Conservation (phyloP, 2,113 vertebrate species). For the Tetrax tetrax region DNA sequence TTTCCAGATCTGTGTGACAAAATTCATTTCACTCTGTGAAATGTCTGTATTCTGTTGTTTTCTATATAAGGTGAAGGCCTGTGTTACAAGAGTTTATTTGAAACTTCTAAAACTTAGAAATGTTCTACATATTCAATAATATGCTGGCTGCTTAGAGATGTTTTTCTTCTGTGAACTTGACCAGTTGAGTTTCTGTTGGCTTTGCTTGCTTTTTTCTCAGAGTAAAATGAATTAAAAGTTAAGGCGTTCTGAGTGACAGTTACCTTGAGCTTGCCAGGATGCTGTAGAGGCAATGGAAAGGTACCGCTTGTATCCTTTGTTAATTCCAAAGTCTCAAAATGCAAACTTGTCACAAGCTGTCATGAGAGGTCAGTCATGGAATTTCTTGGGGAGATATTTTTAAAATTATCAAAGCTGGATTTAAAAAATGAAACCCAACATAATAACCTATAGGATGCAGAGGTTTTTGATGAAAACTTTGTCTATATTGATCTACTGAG, state of each 20-base stretch:
- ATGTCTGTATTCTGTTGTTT: background rate
- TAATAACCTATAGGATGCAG: background rate
- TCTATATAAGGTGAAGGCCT: background rate
- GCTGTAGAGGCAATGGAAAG: background rate
- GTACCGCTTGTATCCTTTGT: background rate
- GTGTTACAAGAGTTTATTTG: background rate
- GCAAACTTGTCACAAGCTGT: background rate
- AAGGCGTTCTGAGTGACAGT: background rate
- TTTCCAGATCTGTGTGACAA: background rate
- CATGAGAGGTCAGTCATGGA: background rate
- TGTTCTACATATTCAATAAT: background rate
- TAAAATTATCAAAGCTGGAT: background rate
- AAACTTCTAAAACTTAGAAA: background rate
- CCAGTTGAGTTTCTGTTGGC: background rate
- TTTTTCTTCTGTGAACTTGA: background rate
- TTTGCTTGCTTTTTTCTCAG: background rate
- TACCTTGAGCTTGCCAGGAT: background rate
- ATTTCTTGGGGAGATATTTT: background rate
- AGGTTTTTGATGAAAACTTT: accelerated
- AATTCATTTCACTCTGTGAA: background rate
- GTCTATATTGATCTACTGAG: background rate
- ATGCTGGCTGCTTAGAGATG: background rate
- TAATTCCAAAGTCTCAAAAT: background rate
- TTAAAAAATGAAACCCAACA: background rate
- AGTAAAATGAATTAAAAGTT: background rate